A percentile compares a stretch with the other conserved stretches of the same genome.
These are phyloP conservation scores for Tetramorium simillimum DNA, from an alignment of 1,140 invertebrate species.

Conservation along the genomic window DNA sequence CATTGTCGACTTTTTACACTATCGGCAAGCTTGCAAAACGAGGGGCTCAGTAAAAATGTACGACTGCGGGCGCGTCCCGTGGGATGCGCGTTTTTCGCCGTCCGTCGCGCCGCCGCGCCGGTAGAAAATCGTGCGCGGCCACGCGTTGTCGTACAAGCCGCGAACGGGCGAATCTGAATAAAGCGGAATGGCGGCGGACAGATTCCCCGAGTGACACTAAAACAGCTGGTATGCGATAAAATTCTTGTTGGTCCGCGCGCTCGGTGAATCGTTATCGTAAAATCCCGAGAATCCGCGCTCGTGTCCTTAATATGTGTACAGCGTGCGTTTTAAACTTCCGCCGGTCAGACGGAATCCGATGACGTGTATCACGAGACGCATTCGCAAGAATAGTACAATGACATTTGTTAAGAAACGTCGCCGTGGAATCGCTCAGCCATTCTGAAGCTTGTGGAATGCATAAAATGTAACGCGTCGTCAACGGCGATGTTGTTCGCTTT, in stretches of 20 bases:
- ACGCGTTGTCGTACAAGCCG: conserved; percentile 28
- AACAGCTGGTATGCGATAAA: conserved; percentile 31
- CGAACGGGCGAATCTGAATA: conserved; percentile 37
- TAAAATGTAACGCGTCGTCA: conserved; percentile 23
- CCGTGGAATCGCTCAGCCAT: conserved; percentile 17
- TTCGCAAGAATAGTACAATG: conserved; percentile 25
- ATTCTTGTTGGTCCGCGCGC: conserved; percentile 27
- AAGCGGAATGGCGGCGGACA: neutral
- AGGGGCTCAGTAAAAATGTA: conserved; percentile 21
- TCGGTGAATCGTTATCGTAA: conserved; percentile 42
- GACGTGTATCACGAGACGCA: neutral
- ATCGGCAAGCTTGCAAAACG: neutral
- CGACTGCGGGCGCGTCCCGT: conserved; percentile 8
- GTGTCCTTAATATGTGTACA: neutral
- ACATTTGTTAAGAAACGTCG: conserved; percentile 59
- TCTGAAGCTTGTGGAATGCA: conserved; percentile 58
- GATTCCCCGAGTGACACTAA: conserved; percentile 32
- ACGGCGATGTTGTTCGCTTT: neutral
- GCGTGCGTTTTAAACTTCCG: conserved; percentile 18
- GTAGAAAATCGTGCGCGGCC: conserved; percentile 19
- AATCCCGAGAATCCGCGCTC: neutral
- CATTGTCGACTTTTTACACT: conserved; percentile 35
- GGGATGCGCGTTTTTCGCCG: neutral
- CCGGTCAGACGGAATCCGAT: neutral
- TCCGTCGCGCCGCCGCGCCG: neutral